Conservation (phyloP, 2,797 vertebrate species). For the Thamnophis elegans region DNA sequence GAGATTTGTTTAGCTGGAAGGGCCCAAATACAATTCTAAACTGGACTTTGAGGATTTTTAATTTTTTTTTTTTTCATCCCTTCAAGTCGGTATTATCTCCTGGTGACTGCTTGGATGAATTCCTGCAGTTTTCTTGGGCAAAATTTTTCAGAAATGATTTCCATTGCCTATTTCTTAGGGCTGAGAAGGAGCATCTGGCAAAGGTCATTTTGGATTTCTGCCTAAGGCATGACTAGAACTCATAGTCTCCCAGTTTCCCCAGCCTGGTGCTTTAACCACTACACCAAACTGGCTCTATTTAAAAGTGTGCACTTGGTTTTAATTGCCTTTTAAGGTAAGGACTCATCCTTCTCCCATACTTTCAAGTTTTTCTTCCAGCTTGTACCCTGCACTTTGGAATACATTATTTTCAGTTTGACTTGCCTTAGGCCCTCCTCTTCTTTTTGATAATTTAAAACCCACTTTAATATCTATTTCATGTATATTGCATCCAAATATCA, state of each 20-base stretch:
- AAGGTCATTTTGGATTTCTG: background rate
- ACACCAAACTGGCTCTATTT: background rate
- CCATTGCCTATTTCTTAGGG: background rate
- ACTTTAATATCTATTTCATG: background rate
- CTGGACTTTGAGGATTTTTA: background rate
- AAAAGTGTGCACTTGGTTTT: background rate
- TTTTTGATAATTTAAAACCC: background rate
- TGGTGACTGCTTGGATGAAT: background rate
- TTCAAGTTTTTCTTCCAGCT: background rate
- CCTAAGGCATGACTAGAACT: background rate
- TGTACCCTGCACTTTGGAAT: background rate
- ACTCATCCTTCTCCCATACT: background rate
- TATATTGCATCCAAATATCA: background rate
- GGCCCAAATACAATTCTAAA: background rate
- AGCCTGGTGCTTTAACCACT: background rate
- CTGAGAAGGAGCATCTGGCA: background rate
- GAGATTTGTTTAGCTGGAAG: background rate
- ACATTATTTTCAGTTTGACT: background rate
- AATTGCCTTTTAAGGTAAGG: background rate
- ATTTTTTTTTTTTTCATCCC: background rate
- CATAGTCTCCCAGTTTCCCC: background rate
- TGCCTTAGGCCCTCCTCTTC: background rate
- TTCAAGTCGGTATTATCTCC: background rate
- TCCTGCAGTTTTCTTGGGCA: background rate
- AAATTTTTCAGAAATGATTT: background rate